These are phyloP conservation scores for Odocoileus hemionus DNA, from an alignment of 2,113 vertebrate species.

Conservation along the genomic window DNA sequence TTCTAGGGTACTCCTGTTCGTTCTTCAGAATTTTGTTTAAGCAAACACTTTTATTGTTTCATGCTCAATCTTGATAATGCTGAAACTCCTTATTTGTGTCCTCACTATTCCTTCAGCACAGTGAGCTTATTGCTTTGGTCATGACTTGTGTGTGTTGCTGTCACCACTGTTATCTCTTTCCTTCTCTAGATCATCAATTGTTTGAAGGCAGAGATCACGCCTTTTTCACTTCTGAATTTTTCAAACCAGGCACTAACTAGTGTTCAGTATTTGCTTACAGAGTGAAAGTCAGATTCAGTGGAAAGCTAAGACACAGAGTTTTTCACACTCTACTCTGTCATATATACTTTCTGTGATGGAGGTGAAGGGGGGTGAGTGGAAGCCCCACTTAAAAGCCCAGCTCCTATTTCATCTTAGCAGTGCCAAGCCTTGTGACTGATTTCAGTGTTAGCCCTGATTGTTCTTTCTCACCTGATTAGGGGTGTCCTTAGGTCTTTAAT, in stretches of 20 bases:
- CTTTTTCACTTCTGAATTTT: background rate
- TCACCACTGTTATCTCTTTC: background rate
- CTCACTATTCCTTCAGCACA: accelerated
- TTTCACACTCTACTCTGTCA: no score
- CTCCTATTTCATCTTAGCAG: no score
- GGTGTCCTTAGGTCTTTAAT: no score
- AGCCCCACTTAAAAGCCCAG: no score
- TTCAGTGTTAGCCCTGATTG: no score
- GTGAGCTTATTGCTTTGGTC: background rate
- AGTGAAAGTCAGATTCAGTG: background rate
- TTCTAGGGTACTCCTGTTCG: background rate
- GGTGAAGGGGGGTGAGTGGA: no score
- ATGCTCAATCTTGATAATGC: no score
- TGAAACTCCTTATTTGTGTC: background rate
- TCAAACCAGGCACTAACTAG: background rate
- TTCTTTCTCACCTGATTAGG: no score
- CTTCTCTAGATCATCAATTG: background rate
- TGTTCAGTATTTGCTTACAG: background rate
- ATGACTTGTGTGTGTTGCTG: background rate
- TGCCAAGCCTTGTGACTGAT: no score
- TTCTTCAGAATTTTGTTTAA: background rate
- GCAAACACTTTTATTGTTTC: background rate
- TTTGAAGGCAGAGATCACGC: background rate
- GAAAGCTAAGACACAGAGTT: background rate
- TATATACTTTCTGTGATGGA: no score